phyloP scores from a whole-genome alignment of 2,113 vertebrate genomes.

The Sebastes fasciatus region DNA sequence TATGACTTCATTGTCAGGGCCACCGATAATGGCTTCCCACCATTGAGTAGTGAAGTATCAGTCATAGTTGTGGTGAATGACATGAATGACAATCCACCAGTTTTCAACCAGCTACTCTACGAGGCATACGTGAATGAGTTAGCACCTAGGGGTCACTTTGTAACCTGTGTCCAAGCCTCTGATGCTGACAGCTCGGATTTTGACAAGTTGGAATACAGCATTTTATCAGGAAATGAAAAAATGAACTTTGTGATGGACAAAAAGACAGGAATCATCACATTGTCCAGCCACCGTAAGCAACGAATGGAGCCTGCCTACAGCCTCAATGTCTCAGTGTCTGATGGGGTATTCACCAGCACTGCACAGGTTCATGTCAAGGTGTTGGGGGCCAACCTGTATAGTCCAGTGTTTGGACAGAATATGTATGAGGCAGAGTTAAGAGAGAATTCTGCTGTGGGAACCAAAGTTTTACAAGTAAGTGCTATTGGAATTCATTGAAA shows the following conservation, averaged over 20 bases:
- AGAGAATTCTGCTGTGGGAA: constrained; percentile 91
- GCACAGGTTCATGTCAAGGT: constrained; percentile 94
- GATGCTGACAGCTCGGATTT: constrained; percentile 94
- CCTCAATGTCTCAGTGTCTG: constrained; percentile 96
- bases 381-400: constrained; percentile 91
- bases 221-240: constrained; percentile 94
- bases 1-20: constrained; percentile 92
- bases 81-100: constrained; percentile 95
- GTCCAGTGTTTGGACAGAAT: constrained; percentile 91
- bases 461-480: constrained; percentile 89
- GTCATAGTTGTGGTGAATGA: constrained; percentile 91
- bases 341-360: constrained; percentile 95
- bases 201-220: constrained; percentile 91
- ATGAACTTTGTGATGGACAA: constrained; percentile 93
- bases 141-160: constrained; percentile 94
- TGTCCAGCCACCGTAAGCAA: constrained; percentile 92
- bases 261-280: constrained; percentile 89
- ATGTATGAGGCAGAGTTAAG: constrained; percentile 91
- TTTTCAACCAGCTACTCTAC: constrained; percentile 97
- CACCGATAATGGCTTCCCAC: constrained; percentile 94
- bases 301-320: constrained; percentile 93
- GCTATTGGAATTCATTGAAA: not conserved
- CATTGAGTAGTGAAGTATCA: constrained; percentile 91
- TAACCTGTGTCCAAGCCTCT: constrained; percentile 95
- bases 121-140: constrained; percentile 95